A percentile compares a stretch with the other conserved stretches of the same genome.
These are phyloP conservation scores for Pseudococcus viburni DNA, from an alignment of 2,888 invertebrate genomes.

Conservation along the genomic window DNA sequence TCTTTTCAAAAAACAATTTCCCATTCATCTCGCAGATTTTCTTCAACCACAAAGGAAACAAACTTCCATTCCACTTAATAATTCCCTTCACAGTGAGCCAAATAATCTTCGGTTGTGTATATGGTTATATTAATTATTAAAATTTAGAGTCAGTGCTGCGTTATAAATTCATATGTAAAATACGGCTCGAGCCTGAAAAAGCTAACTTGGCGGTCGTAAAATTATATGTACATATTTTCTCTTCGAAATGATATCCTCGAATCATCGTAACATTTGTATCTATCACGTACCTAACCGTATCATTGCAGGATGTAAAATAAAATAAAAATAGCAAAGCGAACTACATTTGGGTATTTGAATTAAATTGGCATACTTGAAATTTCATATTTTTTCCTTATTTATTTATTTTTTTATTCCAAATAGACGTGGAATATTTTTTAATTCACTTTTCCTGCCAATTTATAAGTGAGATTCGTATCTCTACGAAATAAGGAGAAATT, in stretches of 20 bases:
- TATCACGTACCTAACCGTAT: background rate
- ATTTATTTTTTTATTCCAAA: no score
- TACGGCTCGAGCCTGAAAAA: background rate
- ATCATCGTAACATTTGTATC: background rate
- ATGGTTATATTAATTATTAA: constrained; percentile 19
- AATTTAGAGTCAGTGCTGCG: background rate
- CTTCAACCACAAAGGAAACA: constrained; percentile 11
- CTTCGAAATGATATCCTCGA: background rate
- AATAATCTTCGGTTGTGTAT: background rate
- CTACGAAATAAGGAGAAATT: no score
- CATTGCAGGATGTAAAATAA: background rate
- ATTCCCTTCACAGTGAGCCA: background rate
- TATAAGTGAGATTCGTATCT: no score
- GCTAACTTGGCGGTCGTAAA: background rate
- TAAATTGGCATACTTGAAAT: no score
- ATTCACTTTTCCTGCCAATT: no score
- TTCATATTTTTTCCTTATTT: no score
- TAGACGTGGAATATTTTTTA: no score
- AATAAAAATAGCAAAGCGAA: background rate
- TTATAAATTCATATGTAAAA: background rate
- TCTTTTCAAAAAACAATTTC: constrained; percentile 21
- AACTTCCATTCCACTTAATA: constrained; percentile 5
- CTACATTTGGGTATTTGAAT: no score
- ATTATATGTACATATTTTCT: background rate
- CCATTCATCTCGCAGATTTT: constrained; percentile 21